phyloP scores from a whole-genome alignment of 2,113 vertebrate genomes.

The Neotragus pygmaeus region DNA sequence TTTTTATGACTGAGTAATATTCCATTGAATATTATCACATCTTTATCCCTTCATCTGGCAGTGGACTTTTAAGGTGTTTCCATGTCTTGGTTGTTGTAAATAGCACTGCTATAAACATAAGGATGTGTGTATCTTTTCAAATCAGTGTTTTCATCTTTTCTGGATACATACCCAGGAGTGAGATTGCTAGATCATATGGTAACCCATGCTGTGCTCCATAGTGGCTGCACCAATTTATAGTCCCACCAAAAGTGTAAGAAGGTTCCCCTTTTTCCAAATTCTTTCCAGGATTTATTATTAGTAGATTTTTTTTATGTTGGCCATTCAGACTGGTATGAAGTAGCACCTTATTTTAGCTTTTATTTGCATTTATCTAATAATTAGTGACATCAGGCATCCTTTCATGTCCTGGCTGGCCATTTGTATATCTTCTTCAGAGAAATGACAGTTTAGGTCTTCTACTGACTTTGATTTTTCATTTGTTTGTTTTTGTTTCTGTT shows the following conservation, averaged over 20 bases:
- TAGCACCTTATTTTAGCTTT: neutral
- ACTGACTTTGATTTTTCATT: neutral
- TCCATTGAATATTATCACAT: neutral
- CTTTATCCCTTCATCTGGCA: neutral
- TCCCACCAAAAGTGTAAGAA: neutral
- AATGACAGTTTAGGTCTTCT: neutral
- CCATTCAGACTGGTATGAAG: neutral
- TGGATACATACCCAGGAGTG: neutral
- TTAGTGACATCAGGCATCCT: neutral
- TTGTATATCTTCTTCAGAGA: neutral
- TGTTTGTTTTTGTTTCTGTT: no score
- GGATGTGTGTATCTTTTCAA: neutral
- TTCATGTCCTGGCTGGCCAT: neutral
- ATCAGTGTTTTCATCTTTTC: neutral
- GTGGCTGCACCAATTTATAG: neutral
- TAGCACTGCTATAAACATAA: neutral
- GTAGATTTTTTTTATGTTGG: neutral
- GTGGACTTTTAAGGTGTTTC: neutral
- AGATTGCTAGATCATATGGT: neutral
- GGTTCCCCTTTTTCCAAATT: neutral
- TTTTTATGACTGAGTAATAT: neutral
- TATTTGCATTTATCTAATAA: neutral
- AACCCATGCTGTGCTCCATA: neutral
- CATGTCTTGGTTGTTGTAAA: neutral
- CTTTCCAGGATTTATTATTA: neutral